Evolutionary conservation across 2,113 vertebrate species (phyloP).

Genomic region (Pyxicephalus adspersus): DNA sequence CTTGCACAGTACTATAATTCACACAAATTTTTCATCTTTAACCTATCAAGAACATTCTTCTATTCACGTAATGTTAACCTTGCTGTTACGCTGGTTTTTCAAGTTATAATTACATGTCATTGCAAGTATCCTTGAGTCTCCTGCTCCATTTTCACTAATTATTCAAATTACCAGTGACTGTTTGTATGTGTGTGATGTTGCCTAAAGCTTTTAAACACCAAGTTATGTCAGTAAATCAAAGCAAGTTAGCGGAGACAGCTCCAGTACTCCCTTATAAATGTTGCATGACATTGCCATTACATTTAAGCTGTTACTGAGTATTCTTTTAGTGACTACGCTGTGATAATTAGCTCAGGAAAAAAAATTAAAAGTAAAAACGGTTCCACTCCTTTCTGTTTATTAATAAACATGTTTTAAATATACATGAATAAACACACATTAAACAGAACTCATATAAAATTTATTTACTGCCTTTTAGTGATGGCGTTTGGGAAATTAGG

Average conservation of each 20-base stretch:
- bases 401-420: conserved; percentile 52
- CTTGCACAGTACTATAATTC: conserved; percentile 20
- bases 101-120: conserved; percentile 74
- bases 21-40: conserved; percentile 38
- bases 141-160: conserved; percentile 73
- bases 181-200: conserved; percentile 70
- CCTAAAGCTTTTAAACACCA: conserved; percentile 71
- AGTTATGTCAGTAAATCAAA: conserved; percentile 73
- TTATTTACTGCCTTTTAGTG: conserved; percentile 35
- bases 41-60: conserved; percentile 51
- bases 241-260: conserved; percentile 61
- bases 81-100: conserved; percentile 29
- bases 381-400: conserved; percentile 26
- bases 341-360: conserved; percentile 55
- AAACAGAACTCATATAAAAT: conserved; percentile 51
- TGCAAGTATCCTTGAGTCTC: conserved; percentile 68
- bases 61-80: conserved; percentile 58
- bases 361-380: conserved; percentile 48
- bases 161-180: conserved; percentile 69
- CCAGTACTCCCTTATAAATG: conserved; percentile 69
- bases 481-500: conserved; percentile 40
- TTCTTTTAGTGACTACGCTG: conserved; percentile 60
- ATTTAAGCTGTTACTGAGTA: conserved; percentile 64
- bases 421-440: conserved; percentile 51
- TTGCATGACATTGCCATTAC: conserved; percentile 62